phyloP scores from a whole-genome alignment of 2,888 invertebrate species.

The Salpingus planirostris region DNA sequence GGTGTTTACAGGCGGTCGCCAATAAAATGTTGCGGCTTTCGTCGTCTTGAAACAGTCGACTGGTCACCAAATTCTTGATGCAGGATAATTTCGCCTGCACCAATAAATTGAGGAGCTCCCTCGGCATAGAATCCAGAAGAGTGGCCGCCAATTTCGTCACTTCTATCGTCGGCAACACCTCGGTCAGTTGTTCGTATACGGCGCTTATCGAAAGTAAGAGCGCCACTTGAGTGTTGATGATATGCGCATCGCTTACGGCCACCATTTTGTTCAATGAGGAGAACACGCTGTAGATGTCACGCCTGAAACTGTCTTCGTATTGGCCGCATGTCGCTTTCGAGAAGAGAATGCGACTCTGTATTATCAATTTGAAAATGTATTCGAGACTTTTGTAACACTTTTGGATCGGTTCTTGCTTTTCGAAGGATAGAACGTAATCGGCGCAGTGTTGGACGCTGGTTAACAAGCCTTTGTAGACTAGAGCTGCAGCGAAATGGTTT shows the following conservation, averaged over 20 bases:
- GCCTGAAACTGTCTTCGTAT: conserved; percentile 77
- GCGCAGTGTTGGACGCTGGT: conserved; percentile 87
- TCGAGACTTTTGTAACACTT: conserved; percentile 86
- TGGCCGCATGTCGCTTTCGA: conserved; percentile 80
- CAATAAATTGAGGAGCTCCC: conserved; percentile 56
- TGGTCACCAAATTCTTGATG: conserved; percentile 70
- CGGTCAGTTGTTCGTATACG: conserved; percentile 72
- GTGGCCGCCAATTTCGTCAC: conserved; percentile 69
- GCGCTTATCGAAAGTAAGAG: conserved; percentile 73
- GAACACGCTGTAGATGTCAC: conserved; percentile 74
- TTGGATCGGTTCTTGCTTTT: conserved; percentile 81
- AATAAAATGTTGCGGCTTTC: conserved; percentile 80
- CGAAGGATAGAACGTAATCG: conserved; percentile 75
- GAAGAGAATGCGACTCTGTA: conserved; percentile 77
- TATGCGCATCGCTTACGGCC: conserved; percentile 59
- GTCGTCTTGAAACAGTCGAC: conserved; percentile 64
- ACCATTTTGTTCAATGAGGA: conserved; percentile 71
- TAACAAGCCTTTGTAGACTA: conserved; percentile 85
- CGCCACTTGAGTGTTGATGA: conserved; percentile 74
- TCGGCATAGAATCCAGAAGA: conserved; percentile 68
- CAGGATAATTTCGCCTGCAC: conserved; percentile 75
- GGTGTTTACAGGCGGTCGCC: conserved; percentile 74
- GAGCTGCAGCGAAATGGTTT: conserved; percentile 88
- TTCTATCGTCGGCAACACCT: conserved; percentile 66
- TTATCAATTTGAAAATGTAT: conserved; percentile 87